Evolutionary conservation across 2,888 invertebrate genomes (phyloP).

Genomic region (Leucophenga maculata): DNA sequence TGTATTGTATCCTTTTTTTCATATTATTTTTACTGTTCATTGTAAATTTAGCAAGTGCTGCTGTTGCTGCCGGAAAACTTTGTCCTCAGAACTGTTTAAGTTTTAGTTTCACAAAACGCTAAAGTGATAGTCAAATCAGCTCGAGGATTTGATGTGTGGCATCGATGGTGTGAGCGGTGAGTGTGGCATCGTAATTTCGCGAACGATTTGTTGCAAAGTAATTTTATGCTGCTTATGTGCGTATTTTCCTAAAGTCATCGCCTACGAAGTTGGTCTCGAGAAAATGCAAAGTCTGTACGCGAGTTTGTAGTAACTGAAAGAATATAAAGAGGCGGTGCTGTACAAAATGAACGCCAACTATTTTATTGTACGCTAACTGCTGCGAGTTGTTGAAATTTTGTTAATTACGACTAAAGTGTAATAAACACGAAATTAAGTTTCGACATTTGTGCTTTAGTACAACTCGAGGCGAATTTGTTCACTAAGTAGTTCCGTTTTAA

Average conservation of each 20-base stretch:
- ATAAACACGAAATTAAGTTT: conserved; percentile 4
- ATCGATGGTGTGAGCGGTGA: conserved; percentile 24
- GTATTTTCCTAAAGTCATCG: background rate
- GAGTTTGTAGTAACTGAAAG: too few species aligned
- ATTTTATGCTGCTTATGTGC: conserved; percentile 23
- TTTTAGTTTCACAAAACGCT: background rate
- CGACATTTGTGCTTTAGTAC: background rate
- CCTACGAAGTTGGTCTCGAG: background rate
- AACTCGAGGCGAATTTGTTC: background rate
- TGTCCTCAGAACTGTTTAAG: conserved; percentile 2
- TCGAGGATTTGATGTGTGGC: background rate
- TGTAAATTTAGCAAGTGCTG: conserved; percentile 3
- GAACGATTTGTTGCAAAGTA: conserved; percentile 24
- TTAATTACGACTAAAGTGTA: conserved; percentile 16
- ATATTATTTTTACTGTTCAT: background rate
- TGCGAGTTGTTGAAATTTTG: conserved; percentile 5
- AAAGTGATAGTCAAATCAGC: conserved; percentile 18
- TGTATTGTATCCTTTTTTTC: too few species aligned
- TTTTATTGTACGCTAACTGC: background rate
- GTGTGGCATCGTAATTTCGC: background rate
- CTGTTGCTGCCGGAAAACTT: conserved; percentile 8
- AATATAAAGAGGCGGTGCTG: background rate
- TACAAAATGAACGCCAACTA: background rate
- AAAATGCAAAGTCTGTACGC: too few species aligned
- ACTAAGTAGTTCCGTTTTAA: background rate